Conservation (phyloP, 2,113 vertebrate genomes). For the Stomatorhinus ivindoensis region DNA sequence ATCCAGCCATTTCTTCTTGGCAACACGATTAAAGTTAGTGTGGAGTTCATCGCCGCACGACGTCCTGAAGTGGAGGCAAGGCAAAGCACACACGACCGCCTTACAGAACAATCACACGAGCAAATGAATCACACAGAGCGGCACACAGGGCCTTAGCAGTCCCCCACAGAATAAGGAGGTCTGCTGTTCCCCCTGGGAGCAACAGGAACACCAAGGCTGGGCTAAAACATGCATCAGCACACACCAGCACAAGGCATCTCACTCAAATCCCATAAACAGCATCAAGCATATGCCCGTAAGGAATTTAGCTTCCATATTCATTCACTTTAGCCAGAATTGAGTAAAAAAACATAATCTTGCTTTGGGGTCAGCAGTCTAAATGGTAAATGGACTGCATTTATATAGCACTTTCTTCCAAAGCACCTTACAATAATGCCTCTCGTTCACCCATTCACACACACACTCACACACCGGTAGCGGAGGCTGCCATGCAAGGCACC, state of each 20-base stretch:
- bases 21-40: slow-evolving; percentile 12
- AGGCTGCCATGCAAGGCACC: too few species aligned
- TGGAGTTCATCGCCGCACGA: background rate
- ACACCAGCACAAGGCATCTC: background rate
- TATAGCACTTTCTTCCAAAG: too few species aligned
- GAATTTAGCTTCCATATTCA: background rate
- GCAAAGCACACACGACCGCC: background rate
- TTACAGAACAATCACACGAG: background rate
- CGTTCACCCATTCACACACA: too few species aligned
- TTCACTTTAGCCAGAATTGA: background rate
- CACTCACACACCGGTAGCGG: too few species aligned
- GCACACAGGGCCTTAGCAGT: background rate
- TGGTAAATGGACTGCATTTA: too few species aligned
- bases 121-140: background rate
- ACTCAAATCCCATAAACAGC: background rate
- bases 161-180: background rate
- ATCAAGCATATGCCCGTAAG: background rate
- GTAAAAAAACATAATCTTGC: background rate
- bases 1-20: slow-evolving; percentile 17
- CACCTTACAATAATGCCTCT: too few species aligned
- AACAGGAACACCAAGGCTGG: background rate
- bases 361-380: background rate
- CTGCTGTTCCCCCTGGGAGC: background rate
- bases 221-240: background rate
- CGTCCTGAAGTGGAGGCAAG: background rate